phyloP scores from a whole-genome alignment of 2,113 vertebrate genomes.

The Rattus norvegicus region GRCr8 NC_086021.1:133229001-133229500 shows the following conservation, averaged over 20 bases:
- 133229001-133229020: not conserved
- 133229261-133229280: constrained; percentile 64
- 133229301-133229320: constrained; percentile 45
- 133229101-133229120: constrained; percentile 77
- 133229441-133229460: constrained; percentile 75
- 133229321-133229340: constrained; percentile 30
- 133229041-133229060: constrained; percentile 47
- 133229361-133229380: constrained; percentile 71
- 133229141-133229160: constrained; percentile 77
- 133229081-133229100: constrained; percentile 56
- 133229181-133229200: constrained; percentile 59
- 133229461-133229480: constrained; percentile 60
- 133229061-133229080: constrained; percentile 66
- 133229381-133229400: constrained; percentile 72
- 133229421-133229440: constrained; percentile 77
- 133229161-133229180: constrained; percentile 75
- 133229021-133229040: not conserved
- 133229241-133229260: constrained; percentile 54
- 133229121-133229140: constrained; percentile 80
- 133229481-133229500: constrained; percentile 74
- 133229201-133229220: constrained; percentile 58
- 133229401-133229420: constrained; percentile 81
- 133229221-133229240: constrained; percentile 64
- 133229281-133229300: constrained; percentile 64
- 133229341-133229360: constrained; percentile 55